Percentiles rank a stretch among this genome's conserved stretches.
Evolutionary conservation across 2,797 vertebrate species (phyloP).

Genomic region (Premnoplex brunnescens): DNA sequence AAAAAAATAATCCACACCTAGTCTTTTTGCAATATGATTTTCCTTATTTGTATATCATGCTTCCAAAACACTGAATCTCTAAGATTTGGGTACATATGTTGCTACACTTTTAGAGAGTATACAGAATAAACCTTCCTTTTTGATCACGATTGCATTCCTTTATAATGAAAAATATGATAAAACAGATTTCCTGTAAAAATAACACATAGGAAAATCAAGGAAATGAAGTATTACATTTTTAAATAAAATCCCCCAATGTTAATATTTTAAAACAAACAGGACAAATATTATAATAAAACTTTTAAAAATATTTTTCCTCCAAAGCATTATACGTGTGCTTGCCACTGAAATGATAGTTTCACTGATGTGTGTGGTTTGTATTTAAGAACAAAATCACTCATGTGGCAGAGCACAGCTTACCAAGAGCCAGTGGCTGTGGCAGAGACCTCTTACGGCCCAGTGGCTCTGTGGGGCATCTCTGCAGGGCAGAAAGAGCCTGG

Average conservation of each 20-base stretch:
- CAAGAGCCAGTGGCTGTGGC: not conserved
- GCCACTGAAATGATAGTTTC: not conserved
- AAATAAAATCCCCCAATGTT: not conserved
- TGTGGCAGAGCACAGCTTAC: not conserved
- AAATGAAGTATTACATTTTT: not conserved
- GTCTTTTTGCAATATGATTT: not conserved
- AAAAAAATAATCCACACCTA: not conserved
- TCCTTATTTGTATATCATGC: not conserved
- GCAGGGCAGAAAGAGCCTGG: rapidly evolving
- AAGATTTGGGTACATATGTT: not conserved
- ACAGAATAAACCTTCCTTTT: not conserved
- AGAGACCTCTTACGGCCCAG: not conserved
- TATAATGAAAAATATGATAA: not conserved
- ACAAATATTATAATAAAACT: not conserved
- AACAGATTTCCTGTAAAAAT: not conserved
- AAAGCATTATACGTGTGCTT: not conserved
- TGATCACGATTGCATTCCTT: not conserved
- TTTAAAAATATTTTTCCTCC: not conserved
- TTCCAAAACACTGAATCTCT: not conserved
- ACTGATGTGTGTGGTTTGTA: not conserved
- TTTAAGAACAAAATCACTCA: not conserved
- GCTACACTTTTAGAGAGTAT: not conserved
- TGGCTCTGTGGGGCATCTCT: rapidly evolving
- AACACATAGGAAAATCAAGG: not conserved
- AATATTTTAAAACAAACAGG: not conserved